These are phyloP conservation scores for Meteorus colon DNA, from an alignment of 2,888 invertebrate genomes.

Conservation along the genomic window DNA sequence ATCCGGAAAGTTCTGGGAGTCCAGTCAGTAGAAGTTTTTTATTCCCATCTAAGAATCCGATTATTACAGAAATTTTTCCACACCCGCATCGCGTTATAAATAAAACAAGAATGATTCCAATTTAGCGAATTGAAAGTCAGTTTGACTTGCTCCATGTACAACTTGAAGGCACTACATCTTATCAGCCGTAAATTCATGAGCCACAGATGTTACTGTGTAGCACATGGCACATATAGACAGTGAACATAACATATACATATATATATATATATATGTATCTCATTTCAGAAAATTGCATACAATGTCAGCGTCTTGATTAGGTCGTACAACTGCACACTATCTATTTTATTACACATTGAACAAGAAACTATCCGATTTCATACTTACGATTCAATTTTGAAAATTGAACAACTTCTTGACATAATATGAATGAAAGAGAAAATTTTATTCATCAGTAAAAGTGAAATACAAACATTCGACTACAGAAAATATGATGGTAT, in stretches of 20 bases:
- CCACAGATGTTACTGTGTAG: conserved; percentile 29
- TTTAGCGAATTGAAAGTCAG: conserved; percentile 2
- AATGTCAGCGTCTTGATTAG: conserved; percentile 39
- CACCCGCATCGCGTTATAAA: too few species aligned
- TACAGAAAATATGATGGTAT: not conserved
- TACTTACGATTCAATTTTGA: not conserved
- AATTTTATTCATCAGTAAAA: not conserved
- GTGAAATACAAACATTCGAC: not conserved
- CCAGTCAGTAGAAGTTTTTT: too few species aligned
- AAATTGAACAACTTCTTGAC: not conserved
- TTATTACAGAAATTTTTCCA: too few species aligned
- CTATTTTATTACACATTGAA: not conserved
- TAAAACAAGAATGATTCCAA: too few species aligned
- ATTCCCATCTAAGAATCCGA: too few species aligned
- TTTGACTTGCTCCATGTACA: not conserved
- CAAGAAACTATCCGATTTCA: not conserved
- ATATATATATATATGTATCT: conserved; percentile 9
- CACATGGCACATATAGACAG: conserved; percentile 29
- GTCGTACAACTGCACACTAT: conserved; percentile 12
- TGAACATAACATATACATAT: conserved; percentile 1
- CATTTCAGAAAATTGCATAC: conserved; percentile 30
- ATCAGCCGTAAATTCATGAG: conserved; percentile 1
- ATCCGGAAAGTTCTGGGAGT: too few species aligned
- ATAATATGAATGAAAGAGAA: too few species aligned
- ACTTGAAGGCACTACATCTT: not conserved